Evolutionary conservation across 2,797 vertebrate genomes (phyloP).

Genomic region (Sebastes taczanowskii): DNA sequence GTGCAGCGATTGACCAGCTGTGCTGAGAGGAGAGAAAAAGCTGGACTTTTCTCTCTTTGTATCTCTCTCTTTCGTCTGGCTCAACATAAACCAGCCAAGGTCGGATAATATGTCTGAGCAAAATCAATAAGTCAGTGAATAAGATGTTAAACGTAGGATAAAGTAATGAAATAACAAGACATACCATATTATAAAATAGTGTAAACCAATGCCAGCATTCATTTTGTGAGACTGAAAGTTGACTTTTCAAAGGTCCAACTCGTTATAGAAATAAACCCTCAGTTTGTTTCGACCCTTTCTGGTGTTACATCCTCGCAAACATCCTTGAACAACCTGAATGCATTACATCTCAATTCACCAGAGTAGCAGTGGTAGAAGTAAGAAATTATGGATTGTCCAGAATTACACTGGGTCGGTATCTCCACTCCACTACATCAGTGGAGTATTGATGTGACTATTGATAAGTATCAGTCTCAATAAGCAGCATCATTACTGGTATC

Average conservation of each 20-base stretch:
- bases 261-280: neutral
- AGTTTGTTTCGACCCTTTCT: neutral
- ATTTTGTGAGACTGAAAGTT: neutral
- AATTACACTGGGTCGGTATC: neutral
- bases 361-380: neutral
- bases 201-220: neutral
- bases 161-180: neutral
- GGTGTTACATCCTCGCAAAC: neutral
- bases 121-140: neutral
- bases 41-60: neutral
- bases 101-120: neutral
- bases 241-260: neutral
- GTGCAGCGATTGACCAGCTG: neutral
- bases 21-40: neutral
- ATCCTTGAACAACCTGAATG: neutral
- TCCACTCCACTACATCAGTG: conserved; percentile 5
- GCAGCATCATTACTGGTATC: neutral
- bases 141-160: neutral
- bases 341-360: neutral
- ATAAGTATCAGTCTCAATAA: conserved; percentile 20
- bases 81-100: neutral
- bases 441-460: conserved; percentile 22
- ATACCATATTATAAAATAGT: neutral
- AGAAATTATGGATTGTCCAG: neutral
- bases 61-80: neutral